Base-by-base conservation (phyloP, 2,113 vertebrate species). In the Nycticebus coucang region DNA sequence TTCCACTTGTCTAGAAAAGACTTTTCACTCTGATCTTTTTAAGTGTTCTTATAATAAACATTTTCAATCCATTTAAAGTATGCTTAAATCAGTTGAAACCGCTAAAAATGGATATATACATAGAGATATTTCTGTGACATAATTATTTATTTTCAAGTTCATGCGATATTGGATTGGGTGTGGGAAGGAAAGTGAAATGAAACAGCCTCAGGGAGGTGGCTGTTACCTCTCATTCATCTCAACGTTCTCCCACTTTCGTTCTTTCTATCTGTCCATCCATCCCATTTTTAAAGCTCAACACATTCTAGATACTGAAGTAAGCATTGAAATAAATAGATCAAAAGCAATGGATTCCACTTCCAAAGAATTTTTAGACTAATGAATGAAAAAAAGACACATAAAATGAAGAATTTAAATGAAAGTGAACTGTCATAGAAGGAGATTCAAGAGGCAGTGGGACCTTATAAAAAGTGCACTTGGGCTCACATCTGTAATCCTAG, bases 41-140 rank as follows among this genome's bases (percentile, higher is more conserved):
- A 79, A 88, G 68, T 80, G 13, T 80, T 87, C 81, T 94, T 33
- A 86, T 91, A 89, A 86, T 91, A 89, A 90, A 53, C 45, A 94
- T 79, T 87, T 91, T 94, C 10, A 69, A 79, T 91, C 80, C 53
- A 75, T 69, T 89, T 92, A 75, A 90, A 92, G 14, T 66, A 37
- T 10, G 80, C 87, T 92, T 80, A 75, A 91, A 50, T 96, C 5
- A 37, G 4, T 69, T 86, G 60, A 95, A 78, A 79, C 30, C 53
- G 87, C 26, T 33, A 78, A 86, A 50, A 77, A 79, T 82, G 13
- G 55, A 35, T 81, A 64, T 64, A 64, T 64, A 64, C 28, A 15
- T 55, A 55, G 2, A 55, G 12, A 55, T 55, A 55, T 55, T 80
- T 92, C 55, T 35, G 19, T 71, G 64, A 80, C 33, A 90, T 14